A percentile compares a stretch with the other conserved stretches of the same genome.
Conservation (phyloP, 1,140 invertebrate genomes). For the Uloborus diversus region DNA sequence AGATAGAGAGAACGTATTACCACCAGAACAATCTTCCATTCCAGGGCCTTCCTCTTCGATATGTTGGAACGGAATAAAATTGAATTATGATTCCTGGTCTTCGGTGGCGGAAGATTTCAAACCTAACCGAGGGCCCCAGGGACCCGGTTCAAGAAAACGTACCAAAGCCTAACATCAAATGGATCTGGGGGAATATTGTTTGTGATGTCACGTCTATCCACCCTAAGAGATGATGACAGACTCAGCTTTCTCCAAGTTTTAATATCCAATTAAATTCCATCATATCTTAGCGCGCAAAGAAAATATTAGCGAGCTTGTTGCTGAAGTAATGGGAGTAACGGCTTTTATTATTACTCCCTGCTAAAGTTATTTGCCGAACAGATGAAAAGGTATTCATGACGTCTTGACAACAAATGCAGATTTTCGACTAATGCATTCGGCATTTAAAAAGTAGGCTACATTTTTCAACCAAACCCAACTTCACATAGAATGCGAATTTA, state of each 20-base stretch:
- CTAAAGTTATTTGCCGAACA: no score
- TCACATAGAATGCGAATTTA: no score
- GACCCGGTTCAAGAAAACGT: neutral
- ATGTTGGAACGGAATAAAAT: constrained; percentile 19
- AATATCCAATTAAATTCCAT: constrained; percentile 28
- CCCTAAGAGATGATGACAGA: neutral
- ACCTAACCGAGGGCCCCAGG: neutral
- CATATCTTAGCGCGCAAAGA: no score
- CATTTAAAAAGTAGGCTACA: no score
- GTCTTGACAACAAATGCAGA: no score
- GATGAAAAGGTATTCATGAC: no score
- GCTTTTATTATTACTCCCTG: neutral
- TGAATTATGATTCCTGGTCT: constrained; percentile 15
- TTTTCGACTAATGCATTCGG: no score
- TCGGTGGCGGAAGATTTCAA: neutral
- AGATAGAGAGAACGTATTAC: neutral
- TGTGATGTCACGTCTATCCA: neutral
- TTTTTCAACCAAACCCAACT: no score
- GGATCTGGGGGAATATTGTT: neutral
- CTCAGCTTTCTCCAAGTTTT: neutral
- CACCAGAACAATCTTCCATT: neutral
- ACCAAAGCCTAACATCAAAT: neutral
- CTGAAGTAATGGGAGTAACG: neutral
- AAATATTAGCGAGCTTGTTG: neutral
- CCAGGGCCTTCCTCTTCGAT: neutral